Percentiles rank a stretch among this genome's conserved stretches.
phyloP scores from a whole-genome alignment of 1,140 invertebrate genomes.

The Gonioctena quinquepunctata region DNA sequence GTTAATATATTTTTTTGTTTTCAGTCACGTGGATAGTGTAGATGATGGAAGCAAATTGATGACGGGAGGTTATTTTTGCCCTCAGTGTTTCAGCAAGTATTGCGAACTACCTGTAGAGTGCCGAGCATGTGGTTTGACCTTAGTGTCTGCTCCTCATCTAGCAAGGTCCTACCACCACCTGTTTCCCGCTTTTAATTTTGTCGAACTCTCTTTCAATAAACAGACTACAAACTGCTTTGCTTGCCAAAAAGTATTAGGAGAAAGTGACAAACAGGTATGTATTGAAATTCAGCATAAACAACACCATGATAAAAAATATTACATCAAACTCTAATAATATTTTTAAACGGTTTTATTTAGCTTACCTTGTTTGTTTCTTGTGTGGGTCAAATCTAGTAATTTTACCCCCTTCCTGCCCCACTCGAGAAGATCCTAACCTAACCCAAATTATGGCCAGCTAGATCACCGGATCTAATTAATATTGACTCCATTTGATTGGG shows the following conservation, averaged over 20 bases:
- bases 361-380: too few species aligned
- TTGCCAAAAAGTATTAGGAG: conserved; percentile 70
- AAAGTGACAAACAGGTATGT: conserved; percentile 75
- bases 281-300: too few species aligned
- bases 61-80: conserved; percentile 89
- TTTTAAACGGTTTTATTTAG: too few species aligned
- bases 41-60: conserved; percentile 68
- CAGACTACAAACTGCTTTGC: conserved; percentile 68
- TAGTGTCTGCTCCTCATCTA: conserved; percentile 97
- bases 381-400: too few species aligned
- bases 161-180: conserved; percentile 96
- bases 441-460: too few species aligned
- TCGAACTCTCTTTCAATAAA: conserved; percentile 67
- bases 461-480: too few species aligned
- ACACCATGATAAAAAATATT: too few species aligned
- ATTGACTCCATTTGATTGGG: too few species aligned
- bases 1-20: too few species aligned
- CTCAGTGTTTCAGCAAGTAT: conserved; percentile 95
- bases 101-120: conserved; percentile 98
- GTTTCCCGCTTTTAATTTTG: conserved; percentile 87
- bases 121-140: conserved; percentile 88
- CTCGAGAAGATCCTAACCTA: too few species aligned
- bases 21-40: conserved; percentile 79
- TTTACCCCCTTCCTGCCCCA: too few species aligned
- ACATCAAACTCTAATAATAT: too few species aligned